These are phyloP conservation scores for Panagrolaimus sp. DNA, from an alignment of 1,140 invertebrate species.

Conservation along the genomic window DNA sequence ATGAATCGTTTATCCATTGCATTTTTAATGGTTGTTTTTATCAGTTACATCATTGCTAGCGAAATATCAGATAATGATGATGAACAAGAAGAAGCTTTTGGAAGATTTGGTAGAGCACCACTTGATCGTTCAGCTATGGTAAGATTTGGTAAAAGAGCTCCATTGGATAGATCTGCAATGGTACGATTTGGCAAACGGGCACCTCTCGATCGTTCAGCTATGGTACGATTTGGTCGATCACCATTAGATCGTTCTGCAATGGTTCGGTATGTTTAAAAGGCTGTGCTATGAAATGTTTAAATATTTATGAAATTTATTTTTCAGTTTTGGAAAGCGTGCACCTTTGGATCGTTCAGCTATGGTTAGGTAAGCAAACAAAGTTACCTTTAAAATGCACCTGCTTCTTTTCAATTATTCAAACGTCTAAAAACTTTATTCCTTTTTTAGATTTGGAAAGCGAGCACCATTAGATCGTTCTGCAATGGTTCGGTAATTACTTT, in stretches of 20 bases:
- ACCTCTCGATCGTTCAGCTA: slow-evolving; percentile 20
- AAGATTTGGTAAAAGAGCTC: slow-evolving; percentile 26
- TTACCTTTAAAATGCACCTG: too few species aligned
- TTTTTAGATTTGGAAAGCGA: slow-evolving; percentile 19
- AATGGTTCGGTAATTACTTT: slow-evolving; percentile 12
- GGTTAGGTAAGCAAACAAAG: slow-evolving; percentile 10
- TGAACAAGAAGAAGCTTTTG: neutral
- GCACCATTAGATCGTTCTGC: slow-evolving; percentile 16
- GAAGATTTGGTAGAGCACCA: slow-evolving; percentile 17
- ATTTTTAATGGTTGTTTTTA: neutral
- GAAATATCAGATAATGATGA: neutral
- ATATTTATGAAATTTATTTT: neutral
- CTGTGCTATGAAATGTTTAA: too few species aligned
- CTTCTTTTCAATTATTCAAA: neutral
- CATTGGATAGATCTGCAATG: slow-evolving; percentile 23
- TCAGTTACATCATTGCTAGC: neutral
- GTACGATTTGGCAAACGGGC: slow-evolving; percentile 27
- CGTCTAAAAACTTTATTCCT: neutral
- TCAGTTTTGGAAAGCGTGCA: slow-evolving; percentile 15
- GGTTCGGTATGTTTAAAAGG: neutral
- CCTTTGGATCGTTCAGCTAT: slow-evolving; percentile 16
- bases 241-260: slow-evolving; percentile 1
- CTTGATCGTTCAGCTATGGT: slow-evolving; percentile 25
- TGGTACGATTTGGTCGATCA: slow-evolving; percentile 18
- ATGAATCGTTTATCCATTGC: neutral